Evolutionary conservation across 1,140 invertebrate species (phyloP).

Genomic region (Drosophila nigromelanica): DNA sequence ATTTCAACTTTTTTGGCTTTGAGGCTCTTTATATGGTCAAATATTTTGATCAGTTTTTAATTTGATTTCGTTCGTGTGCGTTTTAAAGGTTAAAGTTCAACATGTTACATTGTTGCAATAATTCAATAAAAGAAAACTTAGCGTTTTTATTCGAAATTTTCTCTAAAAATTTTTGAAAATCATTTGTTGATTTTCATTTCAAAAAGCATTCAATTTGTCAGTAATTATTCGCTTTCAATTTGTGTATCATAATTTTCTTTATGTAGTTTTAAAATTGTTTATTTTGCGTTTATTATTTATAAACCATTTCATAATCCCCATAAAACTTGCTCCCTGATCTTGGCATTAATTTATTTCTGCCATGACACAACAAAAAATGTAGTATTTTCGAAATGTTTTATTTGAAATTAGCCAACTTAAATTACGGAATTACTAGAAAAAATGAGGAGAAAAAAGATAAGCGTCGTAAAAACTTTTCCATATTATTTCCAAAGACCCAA

Average conservation of each 20-base stretch:
- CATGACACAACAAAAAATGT: conserved; percentile 51
- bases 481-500: conserved; percentile 42
- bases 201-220: neutral
- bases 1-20: conserved; percentile 62
- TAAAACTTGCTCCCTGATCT: conserved; percentile 31
- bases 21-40: conserved; percentile 57
- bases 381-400: conserved; percentile 43
- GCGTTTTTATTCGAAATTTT: neutral
- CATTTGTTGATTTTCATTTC: conserved; percentile 13
- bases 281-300: conserved; percentile 23
- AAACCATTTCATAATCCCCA: conserved; percentile 35
- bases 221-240: neutral
- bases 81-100: conserved; percentile 59
- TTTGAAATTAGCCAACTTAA: conserved; percentile 51
- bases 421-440: conserved; percentile 49
- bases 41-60: conserved; percentile 76
- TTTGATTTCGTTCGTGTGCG: conserved; percentile 59
- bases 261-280: conserved; percentile 3
- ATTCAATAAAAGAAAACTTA: neutral
- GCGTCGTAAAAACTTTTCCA: conserved; percentile 33
- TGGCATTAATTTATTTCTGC: conserved; percentile 26
- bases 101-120: conserved; percentile 8
- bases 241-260: neutral
- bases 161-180: neutral
- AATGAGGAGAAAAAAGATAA: neutral